Base-by-base conservation (phyloP, 2,888 invertebrate species). In the Dryococelus australis region DNA sequence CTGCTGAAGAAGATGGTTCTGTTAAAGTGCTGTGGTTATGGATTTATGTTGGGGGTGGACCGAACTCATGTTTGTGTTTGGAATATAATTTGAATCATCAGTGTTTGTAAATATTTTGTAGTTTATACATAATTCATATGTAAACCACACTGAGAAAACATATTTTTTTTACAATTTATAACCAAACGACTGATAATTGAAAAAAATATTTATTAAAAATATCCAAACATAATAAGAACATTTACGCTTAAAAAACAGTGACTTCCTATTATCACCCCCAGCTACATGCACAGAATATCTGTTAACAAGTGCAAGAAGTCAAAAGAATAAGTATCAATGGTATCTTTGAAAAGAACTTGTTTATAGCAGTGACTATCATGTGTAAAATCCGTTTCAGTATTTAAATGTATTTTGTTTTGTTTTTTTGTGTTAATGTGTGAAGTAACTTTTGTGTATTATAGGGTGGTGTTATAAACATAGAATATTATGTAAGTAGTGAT, bases 351-450 rank as follows among this genome's bases (percentile, higher is more conserved):
- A 65, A 65, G 8, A 65, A 65, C 16, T 65, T 65, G 65, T 65
- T 65, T 65, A 8, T n/a, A 65, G n/a, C 13, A n/a, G 20, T 65
- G 65, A 65, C n/a, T 20, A 24, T n/a, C 65, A 65, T 65, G 65
- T 65, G 65, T 65, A 65, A 65, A 47, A 24, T 65, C 65, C 65
- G n/a, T 65, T 65, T 65, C 65, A 65, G 65, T 65, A 65, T 65
- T 65, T 65, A 65, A 65, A 2, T 65, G 13, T 9, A n/a, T 2
- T 65, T n/a, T 65, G n/a, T 65, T 65, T n/a, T 9, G 16, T 16
- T 65, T 24, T 24, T 47, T 1, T 24, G 65, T 65, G 65, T 65
- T 65, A n/a, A 65, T 65, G 24, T n/a, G 65, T 65, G 65, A n/a
- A 65, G n/a, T 24, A 65, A n/a, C 20, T n/a, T 10, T 65, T 65